Evolutionary conservation across 2,888 invertebrate genomes (phyloP).

Genomic region (Limenitis camilla): DNA sequence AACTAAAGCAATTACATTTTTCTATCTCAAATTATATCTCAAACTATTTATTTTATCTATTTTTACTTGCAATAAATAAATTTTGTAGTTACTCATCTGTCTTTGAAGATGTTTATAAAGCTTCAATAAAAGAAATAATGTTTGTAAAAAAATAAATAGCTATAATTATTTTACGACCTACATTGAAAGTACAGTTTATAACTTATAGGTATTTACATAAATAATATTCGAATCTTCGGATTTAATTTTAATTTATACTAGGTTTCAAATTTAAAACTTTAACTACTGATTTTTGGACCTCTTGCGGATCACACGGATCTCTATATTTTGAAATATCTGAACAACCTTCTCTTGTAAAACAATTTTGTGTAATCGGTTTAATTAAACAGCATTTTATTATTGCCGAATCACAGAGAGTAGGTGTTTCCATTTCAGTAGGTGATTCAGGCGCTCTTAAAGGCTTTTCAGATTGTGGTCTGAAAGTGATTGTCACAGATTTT

Average conservation of each 20-base stretch:
- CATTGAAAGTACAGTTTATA: too few species aligned
- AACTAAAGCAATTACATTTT: too few species aligned
- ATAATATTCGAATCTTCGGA: neutral
- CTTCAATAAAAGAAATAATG: too few species aligned
- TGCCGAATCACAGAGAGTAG: constrained; percentile 44
- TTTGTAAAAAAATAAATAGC: too few species aligned
- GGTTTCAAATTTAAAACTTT: constrained; percentile 38
- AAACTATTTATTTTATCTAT: too few species aligned
- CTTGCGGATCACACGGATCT: constrained; percentile 44
- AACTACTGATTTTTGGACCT: constrained; percentile 42
- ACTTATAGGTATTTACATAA: too few species aligned
- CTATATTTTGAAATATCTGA: constrained; percentile 59
- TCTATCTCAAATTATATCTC: too few species aligned
- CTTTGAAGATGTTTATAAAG: too few species aligned
- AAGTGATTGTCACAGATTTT: neutral
- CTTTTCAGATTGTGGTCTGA: constrained; percentile 4
- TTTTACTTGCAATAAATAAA: too few species aligned
- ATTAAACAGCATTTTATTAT: constrained; percentile 53
- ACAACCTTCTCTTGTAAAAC: constrained; percentile 50
- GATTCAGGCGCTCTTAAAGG: constrained; percentile 20
- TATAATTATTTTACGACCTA: too few species aligned
- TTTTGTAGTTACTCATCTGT: too few species aligned
- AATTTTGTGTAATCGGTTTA: constrained; percentile 40
- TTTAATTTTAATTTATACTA: neutral
- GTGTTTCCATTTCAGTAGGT: constrained; percentile 13